phyloP scores from a whole-genome alignment of 2,113 vertebrate genomes.

The Colinus virginianus region DNA sequence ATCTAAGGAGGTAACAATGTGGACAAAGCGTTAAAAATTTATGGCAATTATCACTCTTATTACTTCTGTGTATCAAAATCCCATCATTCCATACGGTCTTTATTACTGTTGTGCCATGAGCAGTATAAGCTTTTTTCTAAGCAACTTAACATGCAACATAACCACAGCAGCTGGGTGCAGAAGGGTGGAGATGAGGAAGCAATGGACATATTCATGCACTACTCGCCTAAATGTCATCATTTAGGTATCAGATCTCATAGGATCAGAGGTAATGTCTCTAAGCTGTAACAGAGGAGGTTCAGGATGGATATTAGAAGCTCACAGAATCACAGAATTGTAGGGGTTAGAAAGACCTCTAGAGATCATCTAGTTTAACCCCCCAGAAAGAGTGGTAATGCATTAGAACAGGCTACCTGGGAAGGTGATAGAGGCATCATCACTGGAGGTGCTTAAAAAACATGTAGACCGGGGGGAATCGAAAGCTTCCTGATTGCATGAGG shows the following conservation, averaged over 20 bases:
- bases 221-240: background rate
- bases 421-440: no score
- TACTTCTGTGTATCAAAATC: background rate
- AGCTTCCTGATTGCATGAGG: background rate
- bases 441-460: no score
- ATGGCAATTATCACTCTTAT: background rate
- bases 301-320: no score
- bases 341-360: no score
- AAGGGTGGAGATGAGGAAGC: background rate
- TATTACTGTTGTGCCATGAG: background rate
- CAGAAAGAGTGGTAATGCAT: no score
- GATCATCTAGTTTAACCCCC: no score
- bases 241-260: background rate
- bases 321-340: no score
- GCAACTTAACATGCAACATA: background rate
- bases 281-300: no score
- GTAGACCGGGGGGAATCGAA: background rate
- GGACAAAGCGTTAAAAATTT: background rate
- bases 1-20: background rate
- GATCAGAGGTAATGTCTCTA: no score
- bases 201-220: background rate
- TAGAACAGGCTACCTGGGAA: no score
- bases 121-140: background rate
- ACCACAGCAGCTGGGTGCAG: background rate
- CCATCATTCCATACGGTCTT: background rate